Base-by-base conservation (phyloP, 2,113 vertebrate genomes). In the Cephalopterus ornatus region DNA sequence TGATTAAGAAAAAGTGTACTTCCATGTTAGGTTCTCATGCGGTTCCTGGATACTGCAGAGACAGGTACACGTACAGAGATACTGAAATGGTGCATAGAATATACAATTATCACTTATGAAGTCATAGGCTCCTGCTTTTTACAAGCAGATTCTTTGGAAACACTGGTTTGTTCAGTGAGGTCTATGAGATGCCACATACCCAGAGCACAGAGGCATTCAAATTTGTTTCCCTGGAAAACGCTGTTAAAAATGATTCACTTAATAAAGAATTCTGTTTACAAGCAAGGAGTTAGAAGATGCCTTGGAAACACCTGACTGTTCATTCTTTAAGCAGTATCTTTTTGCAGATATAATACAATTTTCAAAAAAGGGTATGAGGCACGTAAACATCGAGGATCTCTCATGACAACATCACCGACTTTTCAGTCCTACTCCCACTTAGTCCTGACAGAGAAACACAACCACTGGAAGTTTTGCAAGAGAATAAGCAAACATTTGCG, bases 241-340 rank as follows among this genome's bases (percentile, higher is more conserved):
- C 53, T 79, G 71, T 42, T 89, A 49, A 84, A 92, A 91, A n/a
- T 24, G 4, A 77, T 66, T 85, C 72, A 50, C 74, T 85, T 86
- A 82, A 82, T 85, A 92, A 91, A 86, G 42, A 92, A 92, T 77
- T 70, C 46, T 88, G 66, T 89, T 95, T 87, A 85, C 62, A 87
- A 62, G 85, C n/a, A 76, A 66, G n/a, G 52, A 78, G 76, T 37
- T n/a, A 37, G 50, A 83, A 70, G 41, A 87, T 41, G n/a, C 61
- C 74, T 67, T 28, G 22, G 52, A 91, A 93, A 37, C 49, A 49
- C 81, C n/a, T 19, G 30, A 70, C 22, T 79, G 35, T 82, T 88
- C 39, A 56, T 92, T 88, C 82, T 78, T 88, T 53, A 78, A 41
- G 52, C 50, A 47, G 20, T 12, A 42, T n/a, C 27, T 93, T 89